Evolutionary conservation across 2,113 vertebrate genomes (phyloP), one percentile per base, ranked within the genome.

Genomic region (Pygoscelis adeliae): DNA sequence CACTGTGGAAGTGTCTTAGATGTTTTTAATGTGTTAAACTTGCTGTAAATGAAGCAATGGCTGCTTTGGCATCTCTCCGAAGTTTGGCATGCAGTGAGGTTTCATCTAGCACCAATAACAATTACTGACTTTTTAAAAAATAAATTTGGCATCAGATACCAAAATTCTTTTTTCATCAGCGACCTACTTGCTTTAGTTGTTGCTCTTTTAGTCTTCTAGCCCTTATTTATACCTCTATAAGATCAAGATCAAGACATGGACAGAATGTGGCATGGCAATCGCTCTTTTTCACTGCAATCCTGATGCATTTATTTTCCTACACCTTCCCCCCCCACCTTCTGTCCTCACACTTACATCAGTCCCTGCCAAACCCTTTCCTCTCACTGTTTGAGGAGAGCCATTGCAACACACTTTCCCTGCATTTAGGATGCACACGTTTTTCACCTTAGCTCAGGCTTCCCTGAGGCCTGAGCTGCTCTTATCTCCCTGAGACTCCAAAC

Each of bases 361-460:
- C 55, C 52, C n/a, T 96, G 83, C 34, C 76, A 87, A 92, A 81
- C 38, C 42, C 47, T 91, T 81, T 95, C 49, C 73, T 46, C 49
- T 63, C 66, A 9, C 49, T 76, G 44, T 66, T 32, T 93, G 79
- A 72, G 59, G 26, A 65, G 40, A 90, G 30, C 78, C 78, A 32
- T 91, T 90, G 49, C 92, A 83, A 73, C 71, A 77, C 32, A 21
- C 77, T 72, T 96, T 65, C 78, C 46, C 34, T 65, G 38, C 40
- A 56, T 79, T 93, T 78, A 44, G 40, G 52, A 69, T 76, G 62
- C 58, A 11, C 32, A 9, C 52, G 10, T 85, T 94, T 93, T 89
- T 94, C 80, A 88, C 82, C 74, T 95, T 83, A 73, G 67, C 36
- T 83, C 40, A 46, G 62, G 47, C 84, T 94, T 93, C 66, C 81